A percentile compares a stretch with the other conserved stretches of the same genome.
phyloP scores from a whole-genome alignment of 1,140 invertebrate species.

The Drosophila ohnishii region DNA sequence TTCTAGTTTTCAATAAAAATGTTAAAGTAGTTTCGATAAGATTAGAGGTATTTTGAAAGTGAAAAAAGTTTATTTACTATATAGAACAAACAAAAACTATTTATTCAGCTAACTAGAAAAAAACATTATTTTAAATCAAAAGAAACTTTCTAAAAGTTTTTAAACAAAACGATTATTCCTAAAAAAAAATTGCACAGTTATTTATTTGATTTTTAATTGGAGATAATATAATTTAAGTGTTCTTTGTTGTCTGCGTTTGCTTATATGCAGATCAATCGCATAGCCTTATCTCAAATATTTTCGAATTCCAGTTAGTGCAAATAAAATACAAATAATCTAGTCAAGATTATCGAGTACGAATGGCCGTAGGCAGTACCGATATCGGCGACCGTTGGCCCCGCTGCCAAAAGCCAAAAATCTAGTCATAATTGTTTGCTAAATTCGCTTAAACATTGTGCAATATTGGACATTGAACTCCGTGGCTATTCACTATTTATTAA shows the following conservation, averaged over 20 bases:
- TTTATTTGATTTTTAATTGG: neutral
- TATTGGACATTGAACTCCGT: constrained; percentile 39
- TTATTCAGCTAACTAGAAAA: neutral
- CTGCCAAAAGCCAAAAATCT: constrained; percentile 21
- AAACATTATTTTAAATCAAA: neutral
- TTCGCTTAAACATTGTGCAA: constrained; percentile 38
- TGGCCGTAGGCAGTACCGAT: neutral
- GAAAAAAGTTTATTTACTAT: neutral
- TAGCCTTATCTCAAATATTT: constrained; percentile 12
- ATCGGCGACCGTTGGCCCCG: constrained; percentile 8
- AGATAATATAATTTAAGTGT: neutral
- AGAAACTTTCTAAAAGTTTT: too few relatives aligned
- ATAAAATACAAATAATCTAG: constrained; percentile 28
- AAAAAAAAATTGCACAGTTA: neutral
- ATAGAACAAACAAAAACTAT: neutral
- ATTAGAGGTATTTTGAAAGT: constrained; percentile 3
- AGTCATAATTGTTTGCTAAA: constrained; percentile 19
- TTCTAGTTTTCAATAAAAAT: constrained; percentile 3
- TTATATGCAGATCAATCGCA: constrained; percentile 7
- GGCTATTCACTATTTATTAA: constrained; percentile 36
- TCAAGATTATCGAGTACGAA: constrained; percentile 15
- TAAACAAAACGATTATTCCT: neutral
- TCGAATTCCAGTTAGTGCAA: constrained; percentile 11
- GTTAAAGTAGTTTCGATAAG: neutral
- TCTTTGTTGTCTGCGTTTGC: constrained; percentile 6